Percentiles rank a stretch among this genome's conserved stretches.
These are phyloP conservation scores for Leptopilina boulardi DNA, from an alignment of 1,140 invertebrate genomes.

Conservation along the genomic window DNA sequence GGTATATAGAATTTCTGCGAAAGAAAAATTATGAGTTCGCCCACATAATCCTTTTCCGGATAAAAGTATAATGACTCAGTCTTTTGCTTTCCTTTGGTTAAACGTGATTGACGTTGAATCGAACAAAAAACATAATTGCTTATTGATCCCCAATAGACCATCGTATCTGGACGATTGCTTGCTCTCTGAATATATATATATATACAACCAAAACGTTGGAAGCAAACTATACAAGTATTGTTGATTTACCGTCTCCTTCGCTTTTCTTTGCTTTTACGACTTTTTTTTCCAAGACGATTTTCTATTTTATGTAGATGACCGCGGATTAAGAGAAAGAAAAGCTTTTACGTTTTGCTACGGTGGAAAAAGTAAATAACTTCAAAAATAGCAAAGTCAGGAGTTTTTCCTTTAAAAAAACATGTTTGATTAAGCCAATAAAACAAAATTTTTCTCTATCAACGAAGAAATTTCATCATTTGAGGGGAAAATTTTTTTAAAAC, in stretches of 20 bases:
- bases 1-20: background rate
- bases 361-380: background rate
- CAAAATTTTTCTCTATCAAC: too few relatives aligned
- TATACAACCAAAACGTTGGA: slow-evolving; percentile 16
- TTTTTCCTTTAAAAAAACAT: background rate
- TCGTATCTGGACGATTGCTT: slow-evolving; percentile 16
- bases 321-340: background rate
- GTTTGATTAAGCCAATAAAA: too few relatives aligned
- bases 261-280: slow-evolving; percentile 20
- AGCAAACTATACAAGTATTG: slow-evolving; percentile 18
- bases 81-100: slow-evolving; percentile 17
- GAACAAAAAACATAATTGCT: slow-evolving; percentile 29
- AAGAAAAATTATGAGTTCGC: slow-evolving; percentile 6
- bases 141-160: slow-evolving; percentile 30
- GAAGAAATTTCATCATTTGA: too few relatives aligned
- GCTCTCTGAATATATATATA: slow-evolving; percentile 2
- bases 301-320: slow-evolving; percentile 10
- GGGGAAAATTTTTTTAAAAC: too few relatives aligned
- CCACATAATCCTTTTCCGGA: slow-evolving; percentile 20
- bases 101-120: slow-evolving; percentile 26
- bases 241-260: background rate
- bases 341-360: background rate
- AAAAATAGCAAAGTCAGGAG: background rate
- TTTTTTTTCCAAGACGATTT: slow-evolving; percentile 5
- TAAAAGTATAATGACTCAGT: slow-evolving; percentile 26